A percentile compares a stretch with the other conserved stretches of the same genome.
phyloP scores from a whole-genome alignment of 23 tunicate genomes.

The Ciona savignyi region DNA sequence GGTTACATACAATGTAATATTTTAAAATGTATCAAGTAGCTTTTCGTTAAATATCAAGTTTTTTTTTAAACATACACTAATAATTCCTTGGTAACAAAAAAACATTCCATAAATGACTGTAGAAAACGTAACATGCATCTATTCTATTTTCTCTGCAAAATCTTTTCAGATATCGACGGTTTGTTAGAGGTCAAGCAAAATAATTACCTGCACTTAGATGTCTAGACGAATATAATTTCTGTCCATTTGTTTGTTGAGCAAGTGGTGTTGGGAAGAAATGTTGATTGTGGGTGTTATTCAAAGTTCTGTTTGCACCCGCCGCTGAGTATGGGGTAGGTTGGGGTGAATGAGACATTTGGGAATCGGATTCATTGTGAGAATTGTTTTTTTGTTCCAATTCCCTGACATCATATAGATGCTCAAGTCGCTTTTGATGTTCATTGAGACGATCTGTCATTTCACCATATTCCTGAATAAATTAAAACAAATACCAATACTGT shows the following conservation, averaged over 20 bases:
- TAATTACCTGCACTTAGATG: slow-evolving; percentile 11
- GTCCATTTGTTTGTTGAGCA: not conserved
- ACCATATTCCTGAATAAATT: slow-evolving; percentile 50
- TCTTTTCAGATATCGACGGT: too few relatives aligned
- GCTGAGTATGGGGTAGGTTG: not conserved
- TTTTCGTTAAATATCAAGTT: too few relatives aligned
- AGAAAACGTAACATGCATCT: too few relatives aligned
- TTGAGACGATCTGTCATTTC: slow-evolving; percentile 74
- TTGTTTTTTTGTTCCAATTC: slow-evolving; percentile 29
- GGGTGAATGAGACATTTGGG: not conserved
- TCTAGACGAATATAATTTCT: not conserved
- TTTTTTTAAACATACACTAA: too few relatives aligned
- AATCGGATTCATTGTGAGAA: not conserved
- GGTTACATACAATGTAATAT: too few relatives aligned
- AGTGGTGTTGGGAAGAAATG: slow-evolving; percentile 26
- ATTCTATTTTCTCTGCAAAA: too few relatives aligned
- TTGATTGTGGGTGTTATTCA: not conserved
- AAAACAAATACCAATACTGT: too few relatives aligned
- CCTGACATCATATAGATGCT: slow-evolving; percentile 43
- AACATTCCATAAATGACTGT: too few relatives aligned
- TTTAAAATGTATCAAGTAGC: too few relatives aligned
- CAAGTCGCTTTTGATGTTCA: slow-evolving; percentile 65
- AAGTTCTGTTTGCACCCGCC: not conserved
- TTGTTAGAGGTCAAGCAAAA: too few relatives aligned
- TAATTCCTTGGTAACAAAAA: too few relatives aligned